Evolutionary conservation across 2,888 invertebrate species (phyloP), one percentile per base, ranked within the genome.

Genomic region (Helicoverpa assulta): DNA sequence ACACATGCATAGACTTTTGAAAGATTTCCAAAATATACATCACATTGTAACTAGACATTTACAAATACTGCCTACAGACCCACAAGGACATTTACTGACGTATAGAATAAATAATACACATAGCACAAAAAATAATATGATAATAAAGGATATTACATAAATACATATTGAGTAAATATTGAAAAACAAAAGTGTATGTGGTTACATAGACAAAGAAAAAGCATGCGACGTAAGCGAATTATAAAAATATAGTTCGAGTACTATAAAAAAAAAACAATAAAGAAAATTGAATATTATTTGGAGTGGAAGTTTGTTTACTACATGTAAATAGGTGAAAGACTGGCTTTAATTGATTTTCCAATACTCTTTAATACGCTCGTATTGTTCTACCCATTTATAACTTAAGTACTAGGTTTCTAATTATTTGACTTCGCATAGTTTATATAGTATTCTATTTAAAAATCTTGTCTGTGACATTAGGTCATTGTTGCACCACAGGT

Each of bases 1-100:
- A 51, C 40, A 14, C 56, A 73, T 68, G 76, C 76, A 76, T 77
- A 57, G 79, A 78, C 79, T 72, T 78, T 78, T 21, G 37, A 10
- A 50, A 57, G 66, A 56, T 61, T 43, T 55, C 8, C 60, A 57
- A 47, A n/a, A 70, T 16, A 47, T 5, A 74, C 66, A 58, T 21
- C 5, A 52, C 43, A 59, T 29, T 40, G 21, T 53, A 18, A 47
- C 51, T 26, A n/a, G 5, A 71, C 67, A 62, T 18, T 19, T 16
- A 57, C 52, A 65, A 59, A 53, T 57, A 7, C 51, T 19, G 61
- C 54, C 29, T 71, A 76, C 29, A 60, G 52, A 69, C 67, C 40
- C 40, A 40, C 40, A 40, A 40, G 43, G 50, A 60, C 26, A 76
- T 50, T 33, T 37, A 63, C 21, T 53, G 37, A 21, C 18, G 59